phyloP scores from a whole-genome alignment of 2,888 invertebrate species.

The Smittia aterrima region DNA sequence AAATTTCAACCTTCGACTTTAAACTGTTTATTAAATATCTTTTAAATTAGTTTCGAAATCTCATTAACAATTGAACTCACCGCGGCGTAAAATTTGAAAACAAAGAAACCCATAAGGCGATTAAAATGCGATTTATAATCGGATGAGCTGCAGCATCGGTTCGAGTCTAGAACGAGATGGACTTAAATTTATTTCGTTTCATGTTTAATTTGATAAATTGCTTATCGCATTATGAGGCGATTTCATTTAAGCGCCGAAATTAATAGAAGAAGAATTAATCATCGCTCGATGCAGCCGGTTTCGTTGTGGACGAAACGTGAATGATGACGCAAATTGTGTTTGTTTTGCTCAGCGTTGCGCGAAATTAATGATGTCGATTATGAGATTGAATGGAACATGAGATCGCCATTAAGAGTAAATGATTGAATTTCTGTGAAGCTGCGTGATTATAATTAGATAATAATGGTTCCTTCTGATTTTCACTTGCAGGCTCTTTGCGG shows the following conservation, averaged over 20 bases:
- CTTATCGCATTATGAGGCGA: slow-evolving; percentile 27
- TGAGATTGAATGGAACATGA: background rate
- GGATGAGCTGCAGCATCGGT: background rate
- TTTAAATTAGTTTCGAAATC: too few species aligned
- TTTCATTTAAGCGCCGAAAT: slow-evolving; percentile 8
- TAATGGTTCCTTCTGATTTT: slow-evolving; percentile 43
- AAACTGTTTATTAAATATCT: too few species aligned
- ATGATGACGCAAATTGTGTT: slow-evolving; percentile 3
- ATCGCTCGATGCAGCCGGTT: slow-evolving; percentile 16
- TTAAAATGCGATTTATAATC: slow-evolving; percentile 25
- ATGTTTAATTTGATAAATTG: slow-evolving; percentile 37
- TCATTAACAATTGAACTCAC: background rate
- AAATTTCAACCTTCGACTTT: too few species aligned
- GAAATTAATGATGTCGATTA: slow-evolving; percentile 41
- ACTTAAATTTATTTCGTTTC: slow-evolving; percentile 13
- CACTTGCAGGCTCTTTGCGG: slow-evolving; percentile 87
- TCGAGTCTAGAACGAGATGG: background rate
- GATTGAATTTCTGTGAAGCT: background rate
- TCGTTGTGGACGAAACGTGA: background rate
- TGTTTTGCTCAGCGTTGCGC: background rate
- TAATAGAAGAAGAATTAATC: slow-evolving; percentile 31
- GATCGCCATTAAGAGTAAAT: background rate
- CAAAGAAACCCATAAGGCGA: slow-evolving; percentile 27
- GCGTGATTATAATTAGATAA: background rate
- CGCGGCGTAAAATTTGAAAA: background rate